A percentile compares a stretch with the other conserved stretches of the same genome.
Conservation (phyloP, 2,113 vertebrate species). For the Clarias batrachus region DNA sequence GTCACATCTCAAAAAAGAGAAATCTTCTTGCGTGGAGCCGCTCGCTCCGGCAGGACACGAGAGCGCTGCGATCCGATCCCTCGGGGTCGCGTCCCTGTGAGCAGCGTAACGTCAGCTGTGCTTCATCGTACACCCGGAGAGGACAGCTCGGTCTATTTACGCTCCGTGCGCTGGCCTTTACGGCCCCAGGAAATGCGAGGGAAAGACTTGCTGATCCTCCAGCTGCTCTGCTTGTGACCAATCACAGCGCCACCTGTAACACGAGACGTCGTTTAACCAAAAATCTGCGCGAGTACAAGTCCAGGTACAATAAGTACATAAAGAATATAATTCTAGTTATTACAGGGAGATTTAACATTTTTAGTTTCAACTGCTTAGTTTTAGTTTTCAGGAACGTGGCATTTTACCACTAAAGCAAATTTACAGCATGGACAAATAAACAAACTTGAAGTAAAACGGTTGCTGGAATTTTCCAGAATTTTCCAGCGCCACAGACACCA, state of each 20-base stretch:
- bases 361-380: no score
- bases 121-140: not conserved
- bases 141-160: not conserved
- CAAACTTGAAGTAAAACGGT: no score
- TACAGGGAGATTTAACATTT: no score
- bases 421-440: no score
- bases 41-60: not conserved
- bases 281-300: not conserved
- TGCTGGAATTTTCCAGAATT: no score
- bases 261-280: not conserved
- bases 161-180: not conserved
- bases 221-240: not conserved
- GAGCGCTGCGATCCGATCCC: not conserved
- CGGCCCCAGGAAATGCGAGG: not conserved
- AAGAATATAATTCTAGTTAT: no score
- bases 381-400: no score
- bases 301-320: no score
- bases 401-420: no score
- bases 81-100: conserved; percentile 2
- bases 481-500: no score
- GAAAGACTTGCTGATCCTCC: not conserved
- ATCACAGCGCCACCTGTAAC: not conserved
- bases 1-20: not conserved
- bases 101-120: not conserved
- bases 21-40: not conserved